Base-by-base conservation (phyloP, 37 sponge, comb jelly and placozoan species). In the Ianthella basta region DNA sequence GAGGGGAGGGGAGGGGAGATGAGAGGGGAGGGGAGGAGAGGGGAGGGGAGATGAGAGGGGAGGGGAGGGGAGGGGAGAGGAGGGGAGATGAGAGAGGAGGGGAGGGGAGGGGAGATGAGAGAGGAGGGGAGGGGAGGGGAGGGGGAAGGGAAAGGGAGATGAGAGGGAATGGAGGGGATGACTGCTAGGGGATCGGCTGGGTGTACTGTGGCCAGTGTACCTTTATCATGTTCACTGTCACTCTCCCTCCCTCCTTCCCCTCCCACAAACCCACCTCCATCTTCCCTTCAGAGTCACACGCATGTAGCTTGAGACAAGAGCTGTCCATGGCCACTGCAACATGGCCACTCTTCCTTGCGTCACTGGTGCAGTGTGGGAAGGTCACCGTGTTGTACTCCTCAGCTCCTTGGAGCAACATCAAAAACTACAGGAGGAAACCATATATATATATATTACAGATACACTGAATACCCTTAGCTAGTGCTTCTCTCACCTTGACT, bases 331-430 rank as follows among this genome's bases (percentile, higher is more conserved):
- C 56, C 10, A 96, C 69, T 0, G 91, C 95, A 25, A 99, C 89
- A 83, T 99, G 91, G 15, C 99, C 99, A 35, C 79, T 85, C 69
- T 97, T 99, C 24, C 99, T 70, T 15, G 92, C 96, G 56, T 99
- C 97, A 80, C 93, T 93, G 19, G 60, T 27, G 50, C 96, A 95
- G 86, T 97, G 97, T 18, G 99, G 99, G 80, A 99, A 99, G 0
- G 82, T 39, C n/a, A 99, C 63, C 35, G 74, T 69, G 80, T 80
- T 84, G 69, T 99, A 99, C 37, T 79, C 87, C 13, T 88, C 82
- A 23, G 93, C 40, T 0, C 88, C 75, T 19, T 84, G 91, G 0
- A 83, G 89, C 39, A 93, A 53, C 32, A 88, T 82, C 67, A 99
- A 56, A 77, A 88, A 97, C 96, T 97, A 84, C 21, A 56, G 29